Percentiles rank a stretch among this genome's conserved stretches.
Evolutionary conservation across 2,113 vertebrate species (phyloP).

Genomic region (Tricholaema leucomelas): DNA sequence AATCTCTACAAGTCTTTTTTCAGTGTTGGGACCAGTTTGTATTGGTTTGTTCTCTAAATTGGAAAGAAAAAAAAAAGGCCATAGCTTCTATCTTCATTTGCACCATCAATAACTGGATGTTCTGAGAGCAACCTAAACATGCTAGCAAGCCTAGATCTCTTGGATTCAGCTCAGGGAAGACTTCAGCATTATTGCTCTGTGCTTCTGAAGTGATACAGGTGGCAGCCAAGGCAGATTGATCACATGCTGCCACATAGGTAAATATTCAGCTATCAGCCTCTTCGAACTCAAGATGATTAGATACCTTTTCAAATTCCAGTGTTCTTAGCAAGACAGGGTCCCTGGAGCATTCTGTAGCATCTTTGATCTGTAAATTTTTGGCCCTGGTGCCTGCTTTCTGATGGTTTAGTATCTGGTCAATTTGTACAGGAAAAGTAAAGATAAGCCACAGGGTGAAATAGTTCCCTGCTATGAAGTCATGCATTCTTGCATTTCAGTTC

Average conservation of each 20-base stretch:
- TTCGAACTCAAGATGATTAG: neutral
- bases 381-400: neutral
- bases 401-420: neutral
- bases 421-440: neutral
- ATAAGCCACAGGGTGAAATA: constrained; percentile 8
- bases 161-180: neutral
- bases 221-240: neutral
- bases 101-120: neutral
- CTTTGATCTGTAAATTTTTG: neutral
- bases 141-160: neutral
- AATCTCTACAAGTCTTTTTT: neutral
- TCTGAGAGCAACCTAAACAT: neutral
- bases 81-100: neutral
- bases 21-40: neutral
- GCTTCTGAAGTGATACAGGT: neutral
- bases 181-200: neutral
- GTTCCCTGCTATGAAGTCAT: constrained; percentile 50
- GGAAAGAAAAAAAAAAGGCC: too few relatives aligned
- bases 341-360: neutral
- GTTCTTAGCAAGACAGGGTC: neutral
- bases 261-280: neutral
- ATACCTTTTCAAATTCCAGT: neutral
- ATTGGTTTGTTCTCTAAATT: neutral
- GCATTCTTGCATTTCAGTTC: neutral
- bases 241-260: neutral